phyloP scores from a whole-genome alignment of 2,888 invertebrate species.

The Dioctria linearis region DNA sequence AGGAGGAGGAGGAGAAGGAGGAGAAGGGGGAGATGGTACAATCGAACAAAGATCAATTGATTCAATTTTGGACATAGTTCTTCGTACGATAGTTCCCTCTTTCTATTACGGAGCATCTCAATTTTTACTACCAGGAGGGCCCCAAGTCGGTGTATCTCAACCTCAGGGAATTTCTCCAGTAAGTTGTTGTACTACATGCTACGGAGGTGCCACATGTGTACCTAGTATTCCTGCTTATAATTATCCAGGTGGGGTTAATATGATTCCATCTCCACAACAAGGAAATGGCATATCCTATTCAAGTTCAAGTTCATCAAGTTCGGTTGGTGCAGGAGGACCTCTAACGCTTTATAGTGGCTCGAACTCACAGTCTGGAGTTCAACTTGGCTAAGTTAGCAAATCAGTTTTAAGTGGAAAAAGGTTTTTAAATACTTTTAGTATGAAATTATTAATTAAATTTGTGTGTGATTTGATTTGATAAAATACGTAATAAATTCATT shows the following conservation, averaged over 20 bases:
- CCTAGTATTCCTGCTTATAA: neutral
- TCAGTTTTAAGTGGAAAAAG: no score
- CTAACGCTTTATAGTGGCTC: neutral
- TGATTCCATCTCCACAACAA: neutral
- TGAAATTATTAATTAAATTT: neutral
- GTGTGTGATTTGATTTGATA: no score
- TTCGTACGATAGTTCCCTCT: constrained; percentile 11
- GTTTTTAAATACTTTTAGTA: neutral
- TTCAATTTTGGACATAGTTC: constrained; percentile 11
- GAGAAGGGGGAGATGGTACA: neutral
- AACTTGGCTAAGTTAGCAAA: neutral
- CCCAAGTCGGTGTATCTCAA: neutral
- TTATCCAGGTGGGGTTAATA: neutral
- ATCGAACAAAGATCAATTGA: constrained; percentile 1
- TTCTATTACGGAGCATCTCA: neutral
- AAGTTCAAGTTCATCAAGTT: neutral
- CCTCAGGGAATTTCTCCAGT: neutral
- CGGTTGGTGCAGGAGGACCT: neutral
- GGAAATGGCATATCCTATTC: neutral
- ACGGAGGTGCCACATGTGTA: neutral
- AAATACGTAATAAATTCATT: no score
- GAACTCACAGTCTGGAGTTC: constrained; percentile 31
- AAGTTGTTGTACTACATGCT: constrained; percentile 13
- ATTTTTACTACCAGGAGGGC: neutral
- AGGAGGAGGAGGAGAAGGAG: neutral